Evolutionary conservation across 2,888 invertebrate species (phyloP), one percentile per base, ranked within the genome.

Genomic region (Salticus scenicus): DNA sequence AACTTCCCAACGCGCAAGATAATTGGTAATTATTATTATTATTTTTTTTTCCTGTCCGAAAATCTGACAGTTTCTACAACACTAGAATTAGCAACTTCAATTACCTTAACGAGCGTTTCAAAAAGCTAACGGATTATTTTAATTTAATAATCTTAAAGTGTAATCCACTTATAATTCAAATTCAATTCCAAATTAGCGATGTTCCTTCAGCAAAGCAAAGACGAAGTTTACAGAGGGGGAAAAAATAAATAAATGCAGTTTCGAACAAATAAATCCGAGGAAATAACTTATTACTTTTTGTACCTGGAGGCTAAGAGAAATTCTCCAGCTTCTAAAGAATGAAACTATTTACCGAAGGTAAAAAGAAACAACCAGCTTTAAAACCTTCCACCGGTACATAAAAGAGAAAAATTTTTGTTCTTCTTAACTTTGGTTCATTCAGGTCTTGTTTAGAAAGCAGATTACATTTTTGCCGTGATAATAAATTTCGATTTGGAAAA

Each of bases 21-120:
- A 73, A 78, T 84, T 77, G 67, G 72, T 77, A 84, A 77, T 77
- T 84, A 84, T 84, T n/a, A n/a, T n/a, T n/a, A n/a, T n/a, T n/a
- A n/a, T n/a, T n/a, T n/a, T 84, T 84, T 57, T 57, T 47, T 57
- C 1, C 20, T 12, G 14, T n/a, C 20, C n/a, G 2, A 24, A 57
- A 57, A 57, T 57, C 57, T 57, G 57, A 24, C 24, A 57, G 24
- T 5, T 57, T n/a, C 5, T 4, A 2, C 27, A 70, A 83, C 51
- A 41, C 67, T 30, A 24, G 69, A 84, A 84, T 77, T 73, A 77
- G 71, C 47, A 51, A 67, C 33, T 77, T 84, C 77, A 76, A 84
- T 84, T 78, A 84, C 57, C 20, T 51, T 73, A 84, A 84, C 77
- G 73, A 84, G 73, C 66, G n/a, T 27, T 67, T 37, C 76, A 77